A percentile compares a stretch with the other conserved stretches of the same genome.
These are phyloP conservation scores for Scaptomyza pallida DNA, from an alignment of 1,140 invertebrate genomes.

Conservation along the genomic window DNA sequence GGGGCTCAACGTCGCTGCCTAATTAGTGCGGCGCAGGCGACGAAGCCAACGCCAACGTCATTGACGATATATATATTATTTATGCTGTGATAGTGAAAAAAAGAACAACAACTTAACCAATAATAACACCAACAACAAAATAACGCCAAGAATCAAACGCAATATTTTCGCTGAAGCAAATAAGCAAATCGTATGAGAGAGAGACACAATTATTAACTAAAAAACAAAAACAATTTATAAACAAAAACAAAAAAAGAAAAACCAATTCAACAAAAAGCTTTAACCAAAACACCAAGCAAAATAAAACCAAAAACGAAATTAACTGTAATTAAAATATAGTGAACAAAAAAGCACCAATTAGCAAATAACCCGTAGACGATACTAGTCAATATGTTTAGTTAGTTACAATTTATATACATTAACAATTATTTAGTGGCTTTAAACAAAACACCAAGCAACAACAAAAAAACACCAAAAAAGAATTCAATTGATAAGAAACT, in stretches of 20 bases:
- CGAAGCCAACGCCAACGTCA: slow-evolving; percentile 44
- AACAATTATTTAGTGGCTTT: slow-evolving; percentile 73
- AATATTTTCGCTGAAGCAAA: slow-evolving; percentile 64
- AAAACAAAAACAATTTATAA: slow-evolving; percentile 29
- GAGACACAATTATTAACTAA: slow-evolving; percentile 32
- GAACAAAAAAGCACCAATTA: slow-evolving; percentile 76
- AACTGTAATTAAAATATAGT: slow-evolving; percentile 54
- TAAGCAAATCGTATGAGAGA: slow-evolving; percentile 27
- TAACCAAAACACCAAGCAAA: slow-evolving; percentile 67
- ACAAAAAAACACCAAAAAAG: slow-evolving; percentile 53
- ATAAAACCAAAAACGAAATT: slow-evolving; percentile 20
- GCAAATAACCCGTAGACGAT: slow-evolving; percentile 61
- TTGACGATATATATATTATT: slow-evolving; percentile 59
- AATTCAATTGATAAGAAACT: slow-evolving; percentile 59
- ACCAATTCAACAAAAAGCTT: slow-evolving; percentile 44
- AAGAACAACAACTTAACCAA: slow-evolving; percentile 37
- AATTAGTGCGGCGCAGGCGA: slow-evolving; percentile 45
- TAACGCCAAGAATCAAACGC: slow-evolving; percentile 59
- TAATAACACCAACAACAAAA: slow-evolving; percentile 43
- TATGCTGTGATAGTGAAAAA: slow-evolving; percentile 79
- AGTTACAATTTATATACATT: slow-evolving; percentile 69
- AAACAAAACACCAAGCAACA: slow-evolving; percentile 73
- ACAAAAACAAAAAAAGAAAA: slow-evolving; percentile 18
- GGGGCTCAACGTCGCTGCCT: slow-evolving; percentile 64
- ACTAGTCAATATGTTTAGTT: slow-evolving; percentile 75